phyloP scores from a whole-genome alignment of 2,113 vertebrate species.

The Mirza zaza region DNA sequence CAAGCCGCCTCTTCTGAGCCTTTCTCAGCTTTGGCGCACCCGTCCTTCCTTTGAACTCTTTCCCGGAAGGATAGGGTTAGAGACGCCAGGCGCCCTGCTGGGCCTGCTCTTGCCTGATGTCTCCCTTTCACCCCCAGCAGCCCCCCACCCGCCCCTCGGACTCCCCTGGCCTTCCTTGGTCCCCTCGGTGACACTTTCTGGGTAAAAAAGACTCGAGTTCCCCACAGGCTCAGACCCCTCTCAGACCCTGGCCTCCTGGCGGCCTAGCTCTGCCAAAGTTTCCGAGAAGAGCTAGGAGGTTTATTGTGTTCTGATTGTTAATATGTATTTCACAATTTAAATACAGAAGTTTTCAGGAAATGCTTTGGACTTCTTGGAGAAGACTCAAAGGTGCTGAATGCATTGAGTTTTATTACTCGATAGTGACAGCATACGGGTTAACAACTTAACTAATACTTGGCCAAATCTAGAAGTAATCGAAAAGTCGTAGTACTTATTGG shows the following conservation, averaged over 20 bases:
- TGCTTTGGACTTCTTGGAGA: not conserved
- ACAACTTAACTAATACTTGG: not conserved
- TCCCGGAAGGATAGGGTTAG: not conserved
- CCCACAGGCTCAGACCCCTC: not conserved
- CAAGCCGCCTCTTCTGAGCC: not conserved
- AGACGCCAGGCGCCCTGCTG: not conserved
- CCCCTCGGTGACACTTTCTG: not conserved
- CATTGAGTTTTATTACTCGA: not conserved
- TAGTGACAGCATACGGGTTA: not conserved
- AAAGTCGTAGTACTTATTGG: not conserved
- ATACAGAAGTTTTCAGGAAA: not conserved
- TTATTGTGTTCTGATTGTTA: not conserved
- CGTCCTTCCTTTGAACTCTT: not conserved
- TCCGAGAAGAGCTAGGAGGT: not conserved
- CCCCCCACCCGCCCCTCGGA: accelerated
- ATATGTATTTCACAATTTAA: not conserved
- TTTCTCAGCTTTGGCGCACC: not conserved
- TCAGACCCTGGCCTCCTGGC: not conserved
- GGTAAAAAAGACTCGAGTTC: not conserved
- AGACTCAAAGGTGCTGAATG: not conserved
- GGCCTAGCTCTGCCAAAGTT: not conserved
- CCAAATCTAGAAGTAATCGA: not conserved
- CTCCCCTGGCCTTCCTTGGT: not conserved
- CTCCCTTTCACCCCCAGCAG: not conserved
- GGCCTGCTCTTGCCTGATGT: not conserved